A percentile compares a stretch with the other conserved stretches of the same genome.
Conservation (phyloP, 2,113 vertebrate species). For the Eupsittula cactorum region DNA sequence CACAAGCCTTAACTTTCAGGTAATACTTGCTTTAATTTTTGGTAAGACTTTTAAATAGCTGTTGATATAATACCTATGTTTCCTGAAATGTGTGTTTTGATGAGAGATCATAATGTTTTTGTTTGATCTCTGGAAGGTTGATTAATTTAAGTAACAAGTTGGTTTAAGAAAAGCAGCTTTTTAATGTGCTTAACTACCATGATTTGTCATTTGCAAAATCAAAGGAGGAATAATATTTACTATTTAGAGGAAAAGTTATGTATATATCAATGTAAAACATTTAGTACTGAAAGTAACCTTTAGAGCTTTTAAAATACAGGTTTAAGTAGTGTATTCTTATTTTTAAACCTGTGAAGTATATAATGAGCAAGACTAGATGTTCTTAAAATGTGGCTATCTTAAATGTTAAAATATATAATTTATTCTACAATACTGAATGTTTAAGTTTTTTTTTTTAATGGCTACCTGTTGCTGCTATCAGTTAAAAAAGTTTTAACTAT, state of each 20-base stretch:
- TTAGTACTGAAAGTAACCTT: background rate
- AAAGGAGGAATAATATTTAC: background rate
- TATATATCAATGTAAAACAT: background rate
- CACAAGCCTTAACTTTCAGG: background rate
- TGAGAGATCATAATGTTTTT: background rate
- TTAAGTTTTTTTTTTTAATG: background rate
- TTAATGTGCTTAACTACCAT: background rate
- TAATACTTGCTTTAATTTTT: background rate
- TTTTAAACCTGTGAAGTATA: background rate
- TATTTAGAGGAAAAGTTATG: background rate
- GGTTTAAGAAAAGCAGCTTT: background rate
- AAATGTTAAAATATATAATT: background rate
- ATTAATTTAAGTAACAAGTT: background rate
- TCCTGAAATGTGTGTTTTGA: background rate
- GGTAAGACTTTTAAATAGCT: background rate
- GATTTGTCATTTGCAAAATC: background rate
- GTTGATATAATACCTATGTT: fast-evolving
- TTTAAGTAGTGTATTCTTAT: background rate
- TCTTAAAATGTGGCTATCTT: background rate
- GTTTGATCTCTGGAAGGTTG: background rate
- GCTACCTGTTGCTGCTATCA: background rate
- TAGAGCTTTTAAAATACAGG: background rate
- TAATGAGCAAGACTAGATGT: background rate
- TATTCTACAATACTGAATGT: background rate
- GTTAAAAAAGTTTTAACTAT: background rate